Base-by-base conservation (phyloP, 1,140 invertebrate species). In the Microplitis demolitor region DNA sequence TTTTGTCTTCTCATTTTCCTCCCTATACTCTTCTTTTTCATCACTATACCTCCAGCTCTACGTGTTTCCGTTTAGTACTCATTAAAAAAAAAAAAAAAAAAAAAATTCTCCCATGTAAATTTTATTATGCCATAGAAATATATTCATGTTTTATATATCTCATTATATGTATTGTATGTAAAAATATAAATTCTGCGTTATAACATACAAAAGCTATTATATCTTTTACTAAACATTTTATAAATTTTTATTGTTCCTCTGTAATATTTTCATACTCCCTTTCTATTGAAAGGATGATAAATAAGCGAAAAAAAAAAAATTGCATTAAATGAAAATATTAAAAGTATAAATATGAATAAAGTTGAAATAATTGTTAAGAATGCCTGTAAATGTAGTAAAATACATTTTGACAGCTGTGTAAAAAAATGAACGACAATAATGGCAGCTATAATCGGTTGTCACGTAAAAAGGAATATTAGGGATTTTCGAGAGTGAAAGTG, bases 391-490 rank as follows among this genome's bases (percentile, higher is more conserved):
- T 24, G 8, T 50, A 31, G 37, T 62, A 35, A 34, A 33, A 63
- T 70, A 62, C 53, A 62, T 37, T 50, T 60, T 62, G 68, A 63
- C 68, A 70, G 68, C 58, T 70, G 68, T 70, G 37, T 13, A 34
- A 58, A 70, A 70, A 70, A 70, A 70, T 70, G 35, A 70, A 45
- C 35, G 37, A 62, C 16, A 70, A 70, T 63, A 62, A 70, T 70
- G 16, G 35, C 39, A 37, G 11, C 39, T 45, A 70, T 63, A 62
- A 63, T 70, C 53, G 60, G 45, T 33, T 58, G 37, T 33, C 45
- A 33, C 14, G 8, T 34, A 60, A 60, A 60, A 60, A 24, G 35
- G 56, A 37, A 39, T n/a, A 39, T 16, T 34, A 69, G 45, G 11
- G 35, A 50, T 4, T 9, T n/a, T 16, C 33, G 39, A 50, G 64